Percentiles rank a stretch among this genome's conserved stretches.
Evolutionary conservation across 2,113 vertebrate species (phyloP).

Genomic region (Saimiri boliviensis): DNA sequence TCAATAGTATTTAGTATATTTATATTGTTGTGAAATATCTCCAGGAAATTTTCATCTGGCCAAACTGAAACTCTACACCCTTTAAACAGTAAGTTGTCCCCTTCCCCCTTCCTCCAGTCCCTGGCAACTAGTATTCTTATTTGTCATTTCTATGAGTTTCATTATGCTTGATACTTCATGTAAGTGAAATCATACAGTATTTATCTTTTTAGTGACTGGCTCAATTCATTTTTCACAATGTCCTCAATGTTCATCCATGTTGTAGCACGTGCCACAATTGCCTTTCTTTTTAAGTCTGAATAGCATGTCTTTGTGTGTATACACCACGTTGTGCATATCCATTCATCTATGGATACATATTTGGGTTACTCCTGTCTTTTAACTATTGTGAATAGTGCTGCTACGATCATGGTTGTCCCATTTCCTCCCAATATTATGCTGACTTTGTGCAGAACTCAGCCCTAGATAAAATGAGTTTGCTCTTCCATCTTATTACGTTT

Average conservation of each 20-base stretch:
- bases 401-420: neutral
- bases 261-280: neutral
- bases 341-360: neutral
- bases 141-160: neutral
- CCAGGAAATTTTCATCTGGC: neutral
- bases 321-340: neutral
- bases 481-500: neutral
- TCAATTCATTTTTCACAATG: neutral
- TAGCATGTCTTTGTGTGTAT: neutral
- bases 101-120: fast-evolving
- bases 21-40: neutral
- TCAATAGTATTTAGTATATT: neutral
- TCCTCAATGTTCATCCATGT: neutral
- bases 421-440: neutral
- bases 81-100: neutral
- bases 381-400: neutral
- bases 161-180: neutral
- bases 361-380: neutral
- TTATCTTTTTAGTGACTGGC: neutral
- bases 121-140: neutral
- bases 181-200: neutral
- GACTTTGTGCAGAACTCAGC: neutral
- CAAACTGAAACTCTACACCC: neutral
- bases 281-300: neutral
- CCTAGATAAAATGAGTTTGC: neutral